Base-by-base conservation (phyloP, 2,113 vertebrate genomes). In the Oreotrochilus melanogaster region DNA sequence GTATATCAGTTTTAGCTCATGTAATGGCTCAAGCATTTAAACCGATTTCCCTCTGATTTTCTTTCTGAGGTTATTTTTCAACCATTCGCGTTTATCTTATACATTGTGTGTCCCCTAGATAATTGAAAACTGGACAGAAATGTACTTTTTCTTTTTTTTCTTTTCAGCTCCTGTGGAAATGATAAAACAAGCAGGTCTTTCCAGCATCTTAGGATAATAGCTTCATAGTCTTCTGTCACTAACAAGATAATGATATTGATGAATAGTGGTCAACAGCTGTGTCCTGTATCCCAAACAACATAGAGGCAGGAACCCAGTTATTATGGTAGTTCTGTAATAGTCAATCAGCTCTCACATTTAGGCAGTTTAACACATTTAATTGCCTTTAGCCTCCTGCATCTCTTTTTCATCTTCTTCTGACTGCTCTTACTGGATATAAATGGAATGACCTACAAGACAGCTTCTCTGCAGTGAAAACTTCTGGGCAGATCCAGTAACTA, bases 381-480 rank as follows among this genome's bases (percentile, higher is more conserved):
- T 94, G 45, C 14, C 45, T 85, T 78, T 72, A 22, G 35, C 15
- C 6, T 88, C 39, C 31, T 93, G 45, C 18, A 53, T 76, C 61
- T 92, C 37, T 78, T 48, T 57, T 81, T 7, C 31, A 6, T 28
- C 35, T 69, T 65, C 70, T 74, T 45, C 31, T 78, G 45, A 30
- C 25, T 78, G 19, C 17, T 79, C 10, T 70, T 42, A 50, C 39
- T 53, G 42, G 35, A 18, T 73, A 50, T 42, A 86, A 85, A 79
- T 33, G 27, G 42, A 88, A 69, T 62, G 10, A 58, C 54, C 71
- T 70, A 23, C 31, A 79, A 79, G 33, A n/a, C 74, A 92, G 24
- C 17, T 92, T 88, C 45, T 66, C 90, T 86, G 58, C 54, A 42
- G 31, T 62, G 42, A 79, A 89, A 61, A 14, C 51, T 86, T 82